Percentiles rank a stretch among this genome's conserved stretches.
Evolutionary conservation across 2,113 vertebrate genomes (phyloP).

Genomic region (Sinosuthora webbiana): DNA sequence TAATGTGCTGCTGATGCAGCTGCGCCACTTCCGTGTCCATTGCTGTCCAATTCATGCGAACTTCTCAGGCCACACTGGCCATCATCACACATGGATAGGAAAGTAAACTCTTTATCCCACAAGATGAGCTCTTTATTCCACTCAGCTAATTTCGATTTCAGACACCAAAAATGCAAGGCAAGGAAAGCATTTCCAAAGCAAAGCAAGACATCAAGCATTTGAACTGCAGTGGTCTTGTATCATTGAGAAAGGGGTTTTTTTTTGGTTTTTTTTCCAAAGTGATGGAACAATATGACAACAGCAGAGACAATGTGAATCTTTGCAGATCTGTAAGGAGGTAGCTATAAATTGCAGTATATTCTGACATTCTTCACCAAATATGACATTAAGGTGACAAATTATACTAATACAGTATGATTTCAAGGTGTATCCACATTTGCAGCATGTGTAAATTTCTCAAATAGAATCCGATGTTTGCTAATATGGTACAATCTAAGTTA

Average conservation of each 20-base stretch:
- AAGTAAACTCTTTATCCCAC: background rate
- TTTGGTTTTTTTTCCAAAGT: background rate
- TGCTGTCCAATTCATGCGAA: background rate
- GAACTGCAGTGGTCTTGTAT: background rate
- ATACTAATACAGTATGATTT: slow-evolving; percentile 47
- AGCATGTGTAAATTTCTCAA: slow-evolving; percentile 58
- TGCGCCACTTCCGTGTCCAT: too few species aligned
- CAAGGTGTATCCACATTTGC: slow-evolving; percentile 61
- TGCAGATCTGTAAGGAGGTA: background rate
- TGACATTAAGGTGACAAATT: slow-evolving; percentile 51
- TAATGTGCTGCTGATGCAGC: background rate
- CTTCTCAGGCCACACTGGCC: background rate
- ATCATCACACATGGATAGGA: fast-evolving
- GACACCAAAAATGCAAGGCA: background rate
- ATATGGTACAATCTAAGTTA: slow-evolving; percentile 68
- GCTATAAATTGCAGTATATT: background rate
- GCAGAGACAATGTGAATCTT: background rate
- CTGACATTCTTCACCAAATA: slow-evolving; percentile 26
- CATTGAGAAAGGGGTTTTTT: background rate
- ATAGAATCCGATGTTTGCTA: slow-evolving; percentile 70
- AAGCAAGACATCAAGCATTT: too few species aligned
- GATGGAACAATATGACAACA: background rate
- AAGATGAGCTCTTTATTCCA: background rate
- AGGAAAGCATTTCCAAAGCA: background rate
- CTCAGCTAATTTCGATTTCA: background rate